Percentiles rank a stretch among this genome's conserved stretches.
phyloP scores from a whole-genome alignment of 2,797 vertebrate species.

The Cynopterus sphinx region DNA sequence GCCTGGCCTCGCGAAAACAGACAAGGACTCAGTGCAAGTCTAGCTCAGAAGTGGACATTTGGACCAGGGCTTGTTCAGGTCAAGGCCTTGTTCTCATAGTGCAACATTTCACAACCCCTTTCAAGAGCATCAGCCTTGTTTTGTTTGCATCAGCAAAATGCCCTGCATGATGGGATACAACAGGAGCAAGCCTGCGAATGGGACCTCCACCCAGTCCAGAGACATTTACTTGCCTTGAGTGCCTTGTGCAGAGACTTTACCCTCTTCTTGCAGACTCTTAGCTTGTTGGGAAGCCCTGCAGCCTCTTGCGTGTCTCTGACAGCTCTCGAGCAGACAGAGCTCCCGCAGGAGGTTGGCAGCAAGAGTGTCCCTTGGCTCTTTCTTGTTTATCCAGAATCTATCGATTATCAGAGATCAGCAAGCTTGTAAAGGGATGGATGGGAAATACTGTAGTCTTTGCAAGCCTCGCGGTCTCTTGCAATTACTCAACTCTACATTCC shows the following conservation, averaged over 20 bases:
- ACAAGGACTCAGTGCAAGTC: neutral
- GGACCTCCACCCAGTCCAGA: neutral
- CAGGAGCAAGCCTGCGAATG: neutral
- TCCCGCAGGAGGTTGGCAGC: neutral
- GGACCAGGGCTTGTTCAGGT: neutral
- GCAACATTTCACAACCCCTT: neutral
- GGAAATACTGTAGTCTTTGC: too few species aligned
- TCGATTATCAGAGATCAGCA: neutral
- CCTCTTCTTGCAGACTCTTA: neutral
- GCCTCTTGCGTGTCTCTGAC: neutral
- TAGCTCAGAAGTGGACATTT: neutral
- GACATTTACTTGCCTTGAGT: neutral
- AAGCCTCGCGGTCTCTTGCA: neutral
- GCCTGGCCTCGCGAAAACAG: neutral
- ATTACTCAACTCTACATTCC: neutral
- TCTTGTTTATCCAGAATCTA: neutral
- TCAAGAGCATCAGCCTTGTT: neutral
- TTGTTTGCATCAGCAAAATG: neutral
- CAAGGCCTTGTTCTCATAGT: neutral
- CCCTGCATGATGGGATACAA: accelerated
- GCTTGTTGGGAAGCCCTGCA: neutral
- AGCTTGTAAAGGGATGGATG: neutral
- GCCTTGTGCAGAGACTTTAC: neutral
- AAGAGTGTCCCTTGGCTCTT: neutral
- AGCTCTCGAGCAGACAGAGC: neutral